A percentile compares a stretch with the other conserved stretches of the same genome.
These are phyloP conservation scores for Mesoclemmys tuberculata DNA, from an alignment of 2,113 vertebrate genomes.

Conservation along the genomic window DNA sequence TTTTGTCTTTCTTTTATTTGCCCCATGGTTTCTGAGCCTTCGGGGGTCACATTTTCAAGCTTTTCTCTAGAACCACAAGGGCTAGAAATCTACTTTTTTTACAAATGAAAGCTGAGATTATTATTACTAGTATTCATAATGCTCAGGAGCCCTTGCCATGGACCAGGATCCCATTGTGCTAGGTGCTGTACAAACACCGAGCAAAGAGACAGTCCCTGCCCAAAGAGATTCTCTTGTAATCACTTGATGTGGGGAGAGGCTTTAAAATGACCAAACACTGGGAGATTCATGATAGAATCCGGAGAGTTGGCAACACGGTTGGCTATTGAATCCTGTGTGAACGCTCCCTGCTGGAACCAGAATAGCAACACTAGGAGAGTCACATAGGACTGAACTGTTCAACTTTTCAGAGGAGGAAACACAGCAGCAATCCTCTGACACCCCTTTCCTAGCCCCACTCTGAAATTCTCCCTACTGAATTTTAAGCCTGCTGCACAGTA, in stretches of 20 bases:
- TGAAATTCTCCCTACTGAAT: background rate
- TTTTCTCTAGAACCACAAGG: background rate
- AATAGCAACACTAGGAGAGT: background rate
- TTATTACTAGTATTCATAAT: background rate
- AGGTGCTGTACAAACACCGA: background rate
- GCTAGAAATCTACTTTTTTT: background rate
- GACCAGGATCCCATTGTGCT: background rate
- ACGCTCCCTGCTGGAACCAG: background rate
- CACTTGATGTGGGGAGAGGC: background rate
- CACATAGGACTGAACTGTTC: background rate
- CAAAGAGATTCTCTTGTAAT: slow-evolving; percentile 1
- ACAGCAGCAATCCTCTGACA: background rate
- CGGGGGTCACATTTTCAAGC: background rate
- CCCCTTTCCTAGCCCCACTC: background rate
- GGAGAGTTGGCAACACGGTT: background rate
- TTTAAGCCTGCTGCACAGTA: background rate
- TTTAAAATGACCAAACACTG: background rate
- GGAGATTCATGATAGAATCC: background rate
- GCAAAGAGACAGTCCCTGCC: slow-evolving; percentile 16
- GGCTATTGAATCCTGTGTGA: slow-evolving; percentile 22
- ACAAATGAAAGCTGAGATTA: background rate
- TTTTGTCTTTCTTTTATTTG: background rate
- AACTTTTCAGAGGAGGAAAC: background rate
- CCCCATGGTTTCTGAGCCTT: background rate
- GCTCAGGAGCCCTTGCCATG: background rate